Conservation (phyloP, 2,797 vertebrate genomes). For the Delichon dasypus region DNA sequence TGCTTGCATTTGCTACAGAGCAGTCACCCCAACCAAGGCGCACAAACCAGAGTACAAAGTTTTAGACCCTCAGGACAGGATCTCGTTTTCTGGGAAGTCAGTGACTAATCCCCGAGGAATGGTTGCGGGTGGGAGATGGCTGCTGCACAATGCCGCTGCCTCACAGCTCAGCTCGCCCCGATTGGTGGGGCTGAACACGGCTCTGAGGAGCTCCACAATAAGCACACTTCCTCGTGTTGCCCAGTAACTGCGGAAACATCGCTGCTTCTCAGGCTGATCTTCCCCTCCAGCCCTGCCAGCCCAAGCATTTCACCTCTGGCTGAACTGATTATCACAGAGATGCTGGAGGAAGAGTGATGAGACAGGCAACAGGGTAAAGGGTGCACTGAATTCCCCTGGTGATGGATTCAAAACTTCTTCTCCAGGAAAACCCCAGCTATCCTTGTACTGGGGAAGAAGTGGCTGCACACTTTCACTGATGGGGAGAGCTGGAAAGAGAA, state of each 20-base stretch:
- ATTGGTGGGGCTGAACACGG: neutral
- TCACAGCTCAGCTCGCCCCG: neutral
- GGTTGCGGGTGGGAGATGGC: neutral
- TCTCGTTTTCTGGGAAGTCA: neutral
- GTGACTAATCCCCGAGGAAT: conserved; percentile 40
- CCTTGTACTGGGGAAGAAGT: neutral
- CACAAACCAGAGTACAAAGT: neutral
- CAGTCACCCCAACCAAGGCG: accelerated
- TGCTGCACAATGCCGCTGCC: neutral
- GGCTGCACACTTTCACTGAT: neutral
- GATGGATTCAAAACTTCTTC: neutral
- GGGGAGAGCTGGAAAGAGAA: neutral
- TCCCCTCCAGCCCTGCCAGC: neutral
- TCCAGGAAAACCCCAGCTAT: neutral
- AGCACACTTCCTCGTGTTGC: neutral
- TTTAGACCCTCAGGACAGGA: neutral
- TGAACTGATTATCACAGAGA: neutral
- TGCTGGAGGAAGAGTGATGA: neutral
- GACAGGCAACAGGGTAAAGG: neutral
- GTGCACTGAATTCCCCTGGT: neutral
- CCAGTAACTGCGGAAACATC: neutral
- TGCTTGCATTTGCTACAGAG: neutral
- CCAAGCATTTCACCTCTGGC: neutral
- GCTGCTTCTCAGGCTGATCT: neutral
- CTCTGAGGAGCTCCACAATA: neutral